Percentiles rank a stretch among this genome's conserved stretches.
phyloP scores from a whole-genome alignment of 2,888 invertebrate genomes.

The Zootermopsis nevadensis region DNA sequence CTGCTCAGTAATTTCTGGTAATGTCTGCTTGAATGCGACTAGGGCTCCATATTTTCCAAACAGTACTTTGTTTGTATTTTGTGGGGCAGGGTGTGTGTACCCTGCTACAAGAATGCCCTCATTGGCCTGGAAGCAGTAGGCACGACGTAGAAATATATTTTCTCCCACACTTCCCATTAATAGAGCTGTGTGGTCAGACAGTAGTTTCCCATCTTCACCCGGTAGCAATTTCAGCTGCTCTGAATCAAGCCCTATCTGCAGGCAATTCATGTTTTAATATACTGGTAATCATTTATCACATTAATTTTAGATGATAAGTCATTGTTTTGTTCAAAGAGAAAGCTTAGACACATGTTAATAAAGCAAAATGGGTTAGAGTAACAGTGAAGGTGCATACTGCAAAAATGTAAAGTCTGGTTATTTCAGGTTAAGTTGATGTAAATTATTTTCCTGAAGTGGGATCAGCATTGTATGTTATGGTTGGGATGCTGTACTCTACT shows the following conservation, averaged over 20 bases:
- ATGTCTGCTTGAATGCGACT: slow-evolving; percentile 73
- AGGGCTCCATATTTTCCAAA: slow-evolving; percentile 89
- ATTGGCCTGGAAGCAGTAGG: slow-evolving; percentile 74
- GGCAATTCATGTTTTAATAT: background rate
- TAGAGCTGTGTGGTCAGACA: slow-evolving; percentile 85
- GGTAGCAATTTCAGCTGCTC: slow-evolving; percentile 76
- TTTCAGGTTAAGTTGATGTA: too few species aligned
- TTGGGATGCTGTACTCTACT: too few species aligned
- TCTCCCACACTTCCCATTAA: slow-evolving; percentile 91
- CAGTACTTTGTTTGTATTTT: slow-evolving; percentile 65
- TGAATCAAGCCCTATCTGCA: slow-evolving; percentile 71
- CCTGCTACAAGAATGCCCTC: slow-evolving; percentile 71
- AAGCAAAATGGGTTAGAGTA: too few species aligned
- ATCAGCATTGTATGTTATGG: too few species aligned
- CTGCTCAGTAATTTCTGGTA: slow-evolving; percentile 56
- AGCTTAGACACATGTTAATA: too few species aligned
- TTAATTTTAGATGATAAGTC: too few species aligned
- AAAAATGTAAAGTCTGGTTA: too few species aligned
- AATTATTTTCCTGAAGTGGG: too few species aligned
- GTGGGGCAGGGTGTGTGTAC: slow-evolving; percentile 83
- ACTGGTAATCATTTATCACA: too few species aligned
- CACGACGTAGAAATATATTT: slow-evolving; percentile 85
- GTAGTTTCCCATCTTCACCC: slow-evolving; percentile 73
- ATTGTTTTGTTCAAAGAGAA: too few species aligned
- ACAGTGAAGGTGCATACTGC: too few species aligned